Percentiles rank a stretch among this genome's conserved stretches.
Evolutionary conservation across 2,113 vertebrate genomes (phyloP).

Genomic region (Limanda limanda): DNA sequence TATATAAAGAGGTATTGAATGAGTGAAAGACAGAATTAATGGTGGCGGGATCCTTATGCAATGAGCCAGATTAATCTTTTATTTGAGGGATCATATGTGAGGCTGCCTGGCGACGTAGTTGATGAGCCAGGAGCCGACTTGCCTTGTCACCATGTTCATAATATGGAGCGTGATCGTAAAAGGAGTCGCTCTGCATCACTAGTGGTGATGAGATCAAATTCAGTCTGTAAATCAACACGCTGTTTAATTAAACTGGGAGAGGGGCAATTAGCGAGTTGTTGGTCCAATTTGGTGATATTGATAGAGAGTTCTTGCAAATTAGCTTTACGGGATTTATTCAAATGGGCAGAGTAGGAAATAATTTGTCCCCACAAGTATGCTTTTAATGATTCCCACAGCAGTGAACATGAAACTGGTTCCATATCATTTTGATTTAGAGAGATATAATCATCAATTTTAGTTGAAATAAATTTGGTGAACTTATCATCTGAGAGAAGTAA

Average conservation of each 20-base stretch:
- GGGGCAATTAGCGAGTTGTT: neutral
- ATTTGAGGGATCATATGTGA: neutral
- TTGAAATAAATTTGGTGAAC: neutral
- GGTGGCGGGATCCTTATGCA: neutral
- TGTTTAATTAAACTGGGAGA: too few relatives aligned
- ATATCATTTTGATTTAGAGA: neutral
- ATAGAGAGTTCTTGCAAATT: neutral
- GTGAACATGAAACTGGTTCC: neutral
- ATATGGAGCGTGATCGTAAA: too few relatives aligned
- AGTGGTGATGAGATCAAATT: neutral
- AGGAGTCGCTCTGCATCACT: too few relatives aligned
- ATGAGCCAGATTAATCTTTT: neutral
- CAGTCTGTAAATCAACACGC: too few relatives aligned
- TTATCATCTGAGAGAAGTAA: neutral
- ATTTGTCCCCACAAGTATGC: too few relatives aligned
- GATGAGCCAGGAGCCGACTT: too few relatives aligned
- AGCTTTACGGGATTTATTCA: neutral
- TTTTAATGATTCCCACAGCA: neutral
- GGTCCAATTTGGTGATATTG: neutral
- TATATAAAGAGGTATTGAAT: neutral
- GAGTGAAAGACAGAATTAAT: neutral
- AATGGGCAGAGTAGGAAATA: neutral
- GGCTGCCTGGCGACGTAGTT: too few relatives aligned
- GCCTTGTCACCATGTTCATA: too few relatives aligned
- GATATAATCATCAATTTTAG: neutral